These are phyloP conservation scores for Champsocephalus gunnari DNA, from an alignment of 2,797 vertebrate species.

Conservation along the genomic window DNA sequence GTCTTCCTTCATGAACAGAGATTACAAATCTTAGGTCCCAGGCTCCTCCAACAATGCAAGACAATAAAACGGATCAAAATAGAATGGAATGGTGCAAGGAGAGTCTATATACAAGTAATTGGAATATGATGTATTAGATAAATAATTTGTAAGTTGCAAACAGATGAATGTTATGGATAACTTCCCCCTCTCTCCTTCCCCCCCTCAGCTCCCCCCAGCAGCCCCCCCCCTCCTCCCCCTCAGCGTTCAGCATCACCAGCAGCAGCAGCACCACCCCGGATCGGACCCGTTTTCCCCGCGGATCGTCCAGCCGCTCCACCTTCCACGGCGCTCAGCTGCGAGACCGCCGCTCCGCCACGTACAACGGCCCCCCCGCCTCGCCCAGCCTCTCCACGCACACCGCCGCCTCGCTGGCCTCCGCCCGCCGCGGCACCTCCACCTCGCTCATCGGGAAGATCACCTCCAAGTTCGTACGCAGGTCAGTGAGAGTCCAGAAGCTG, in stretches of 20 bases:
- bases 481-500: conserved; percentile 56
- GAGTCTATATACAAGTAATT: too few species aligned
- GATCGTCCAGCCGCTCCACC: conserved; percentile 93
- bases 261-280: conserved; percentile 91
- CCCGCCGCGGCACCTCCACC: conserved; percentile 89
- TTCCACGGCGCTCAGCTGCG: conserved; percentile 95
- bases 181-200: neutral
- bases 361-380: conserved; percentile 93
- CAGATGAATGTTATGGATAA: too few species aligned
- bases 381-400: conserved; percentile 89
- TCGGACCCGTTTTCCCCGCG: conserved; percentile 91
- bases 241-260: conserved; percentile 91
- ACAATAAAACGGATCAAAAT: too few species aligned
- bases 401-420: conserved; percentile 82
- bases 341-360: conserved; percentile 91
- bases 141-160: too few species aligned
- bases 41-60: too few species aligned
- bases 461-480: conserved; percentile 96
- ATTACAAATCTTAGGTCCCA: neutral
- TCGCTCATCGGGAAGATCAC: conserved; percentile 95
- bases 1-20: neutral
- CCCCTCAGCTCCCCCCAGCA: conserved; percentile 69
- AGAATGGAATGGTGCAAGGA: too few species aligned
- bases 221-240: conserved; percentile 88
- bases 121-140: too few species aligned